phyloP scores from a whole-genome alignment of 2,797 vertebrate species.

The Cottoperca gobio region DNA sequence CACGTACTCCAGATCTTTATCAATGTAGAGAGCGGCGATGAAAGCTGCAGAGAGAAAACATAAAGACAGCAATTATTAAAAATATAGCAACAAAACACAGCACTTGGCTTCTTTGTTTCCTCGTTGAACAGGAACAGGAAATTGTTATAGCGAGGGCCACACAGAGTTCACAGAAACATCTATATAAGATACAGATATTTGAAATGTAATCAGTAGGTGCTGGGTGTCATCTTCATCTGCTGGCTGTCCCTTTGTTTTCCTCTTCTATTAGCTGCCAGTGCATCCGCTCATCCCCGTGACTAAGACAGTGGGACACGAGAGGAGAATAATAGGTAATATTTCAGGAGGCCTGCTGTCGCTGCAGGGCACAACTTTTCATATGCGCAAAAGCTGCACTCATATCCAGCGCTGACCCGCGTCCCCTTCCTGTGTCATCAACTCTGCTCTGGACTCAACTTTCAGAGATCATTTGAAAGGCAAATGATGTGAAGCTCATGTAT shows the following conservation, averaged over 20 bases:
- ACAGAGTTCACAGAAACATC: constrained; percentile 54
- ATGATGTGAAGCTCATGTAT: constrained; percentile 59
- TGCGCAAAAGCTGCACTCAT: constrained; percentile 57
- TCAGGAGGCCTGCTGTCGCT: constrained; percentile 56
- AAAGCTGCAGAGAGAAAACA: constrained; percentile 85
- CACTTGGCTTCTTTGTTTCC: background rate
- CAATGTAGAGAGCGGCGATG: constrained; percentile 97
- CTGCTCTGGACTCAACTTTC: constrained; percentile 43
- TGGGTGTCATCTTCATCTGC: constrained; percentile 50
- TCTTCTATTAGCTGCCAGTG: constrained; percentile 54
- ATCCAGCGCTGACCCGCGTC: constrained; percentile 48
- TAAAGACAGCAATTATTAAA: constrained; percentile 9
- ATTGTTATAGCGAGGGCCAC: constrained; percentile 41
- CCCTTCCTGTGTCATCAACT: constrained; percentile 57
- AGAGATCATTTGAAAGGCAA: constrained; percentile 73
- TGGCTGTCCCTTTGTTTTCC: constrained; percentile 38
- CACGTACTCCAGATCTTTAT: constrained; percentile 97
- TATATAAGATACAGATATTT: constrained; percentile 23
- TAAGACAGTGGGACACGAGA: constrained; percentile 52
- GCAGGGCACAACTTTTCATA: constrained; percentile 57
- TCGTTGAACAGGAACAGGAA: constrained; percentile 45
- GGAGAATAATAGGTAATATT: constrained; percentile 74
- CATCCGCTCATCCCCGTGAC: constrained; percentile 60
- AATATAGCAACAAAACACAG: background rate
- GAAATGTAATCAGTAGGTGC: constrained; percentile 48